phyloP scores from a whole-genome alignment of 2,113 vertebrate species.

The Oreocharis arfaki region DNA sequence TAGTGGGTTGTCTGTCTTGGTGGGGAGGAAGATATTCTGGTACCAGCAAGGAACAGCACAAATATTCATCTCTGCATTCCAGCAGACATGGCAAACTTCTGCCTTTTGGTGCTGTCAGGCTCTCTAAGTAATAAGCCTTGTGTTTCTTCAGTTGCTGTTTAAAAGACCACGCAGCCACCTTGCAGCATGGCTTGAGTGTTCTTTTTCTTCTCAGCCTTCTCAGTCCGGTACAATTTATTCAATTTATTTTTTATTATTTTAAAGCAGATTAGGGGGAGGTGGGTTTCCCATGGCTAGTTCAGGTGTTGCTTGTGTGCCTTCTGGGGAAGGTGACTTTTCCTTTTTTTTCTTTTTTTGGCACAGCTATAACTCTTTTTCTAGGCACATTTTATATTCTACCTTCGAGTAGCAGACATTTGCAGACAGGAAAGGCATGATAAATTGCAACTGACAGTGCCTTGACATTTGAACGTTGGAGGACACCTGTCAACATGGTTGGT shows the following conservation, averaged over 20 bases:
- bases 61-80: not conserved
- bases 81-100: not conserved
- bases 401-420: not conserved
- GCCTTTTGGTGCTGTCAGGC: not conserved
- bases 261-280: not conserved
- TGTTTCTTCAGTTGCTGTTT: not conserved
- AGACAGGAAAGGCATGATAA: constrained; percentile 32
- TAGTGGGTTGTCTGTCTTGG: not conserved
- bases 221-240: not conserved
- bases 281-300: not conserved
- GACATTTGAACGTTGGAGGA: not conserved
- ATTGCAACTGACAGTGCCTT: constrained; percentile 33
- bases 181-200: not conserved
- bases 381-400: not conserved
- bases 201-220: not conserved
- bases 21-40: not conserved
- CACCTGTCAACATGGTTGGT: constrained; percentile 44
- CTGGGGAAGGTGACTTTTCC: not conserved
- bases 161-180: not conserved
- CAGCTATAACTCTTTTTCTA: not conserved
- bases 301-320: not conserved
- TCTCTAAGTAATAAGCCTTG: constrained; percentile 24
- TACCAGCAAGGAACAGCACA: not conserved
- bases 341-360: not conserved
- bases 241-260: not conserved